Conservation (phyloP, 2,797 vertebrate genomes). For the Fringilla coelebs region DNA sequence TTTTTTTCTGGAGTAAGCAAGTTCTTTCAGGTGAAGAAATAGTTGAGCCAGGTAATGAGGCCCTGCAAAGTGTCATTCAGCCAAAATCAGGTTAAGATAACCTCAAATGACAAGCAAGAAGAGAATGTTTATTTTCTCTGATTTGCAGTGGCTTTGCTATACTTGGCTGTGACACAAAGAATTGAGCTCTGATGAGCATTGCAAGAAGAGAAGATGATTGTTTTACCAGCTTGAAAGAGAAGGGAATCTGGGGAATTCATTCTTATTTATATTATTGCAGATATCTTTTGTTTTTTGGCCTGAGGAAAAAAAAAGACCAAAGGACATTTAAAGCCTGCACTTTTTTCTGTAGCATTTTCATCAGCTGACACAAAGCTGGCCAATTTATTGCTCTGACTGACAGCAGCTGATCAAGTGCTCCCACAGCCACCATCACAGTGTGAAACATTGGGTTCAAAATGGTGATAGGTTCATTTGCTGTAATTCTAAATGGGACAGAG, state of each 20-base stretch:
- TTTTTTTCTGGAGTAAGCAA: not conserved
- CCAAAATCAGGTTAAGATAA: slow-evolving; percentile 18
- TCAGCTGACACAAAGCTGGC: slow-evolving; percentile 51
- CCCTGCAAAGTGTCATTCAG: not conserved
- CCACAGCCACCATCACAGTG: slow-evolving; percentile 58
- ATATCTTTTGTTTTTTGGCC: not conserved
- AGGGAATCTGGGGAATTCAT: slow-evolving; percentile 1
- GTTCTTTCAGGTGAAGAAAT: slow-evolving; percentile 12
- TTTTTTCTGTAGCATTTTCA: slow-evolving; percentile 48
- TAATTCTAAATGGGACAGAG: slow-evolving; percentile 61
- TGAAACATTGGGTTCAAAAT: slow-evolving; percentile 67
- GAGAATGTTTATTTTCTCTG: slow-evolving; percentile 37
- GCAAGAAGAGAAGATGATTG: slow-evolving; percentile 33
- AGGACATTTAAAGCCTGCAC: slow-evolving; percentile 28
- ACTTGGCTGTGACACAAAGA: slow-evolving; percentile 35
- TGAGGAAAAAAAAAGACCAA: not conserved
- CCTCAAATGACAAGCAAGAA: slow-evolving; percentile 18
- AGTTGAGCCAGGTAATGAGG: not conserved
- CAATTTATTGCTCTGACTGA: slow-evolving; percentile 66
- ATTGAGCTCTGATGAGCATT: slow-evolving; percentile 22
- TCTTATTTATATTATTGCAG: slow-evolving; percentile 37
- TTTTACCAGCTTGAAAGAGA: slow-evolving; percentile 46
- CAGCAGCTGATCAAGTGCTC: slow-evolving; percentile 64
- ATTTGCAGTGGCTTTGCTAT: slow-evolving; percentile 45
- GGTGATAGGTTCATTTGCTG: slow-evolving; percentile 63